A percentile compares a stretch with the other conserved stretches of the same genome.
phyloP scores from a whole-genome alignment of 2,888 invertebrate genomes.

The Neocrepidodera transversa region DNA sequence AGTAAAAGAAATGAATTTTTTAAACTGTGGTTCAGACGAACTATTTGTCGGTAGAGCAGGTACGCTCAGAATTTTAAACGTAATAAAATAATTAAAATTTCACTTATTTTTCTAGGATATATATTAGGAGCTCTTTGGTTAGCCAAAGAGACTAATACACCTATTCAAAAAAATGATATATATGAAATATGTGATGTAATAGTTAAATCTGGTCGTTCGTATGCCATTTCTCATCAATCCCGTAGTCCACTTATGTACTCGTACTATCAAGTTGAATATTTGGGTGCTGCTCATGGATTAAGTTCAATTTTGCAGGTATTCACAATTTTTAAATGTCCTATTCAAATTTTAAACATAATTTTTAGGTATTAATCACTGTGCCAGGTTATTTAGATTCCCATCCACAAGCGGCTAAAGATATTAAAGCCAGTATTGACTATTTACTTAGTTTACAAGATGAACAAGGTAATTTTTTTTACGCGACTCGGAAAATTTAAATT shows the following conservation, averaged over 20 bases:
- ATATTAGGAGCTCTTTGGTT: conserved; percentile 80
- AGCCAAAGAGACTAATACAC: conserved; percentile 63
- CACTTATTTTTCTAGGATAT: conserved; percentile 62
- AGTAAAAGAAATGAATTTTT: conserved; percentile 65
- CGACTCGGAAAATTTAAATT: background rate
- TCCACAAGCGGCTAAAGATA: conserved; percentile 64
- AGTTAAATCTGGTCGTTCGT: conserved; percentile 74
- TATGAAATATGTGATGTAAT: conserved; percentile 73
- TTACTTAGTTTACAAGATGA: conserved; percentile 71
- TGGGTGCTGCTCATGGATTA: conserved; percentile 77
- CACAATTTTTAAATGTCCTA: background rate
- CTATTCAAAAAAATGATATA: conserved; percentile 62
- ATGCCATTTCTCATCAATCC: conserved; percentile 66
- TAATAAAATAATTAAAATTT: no score
- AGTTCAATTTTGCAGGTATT: conserved; percentile 70
- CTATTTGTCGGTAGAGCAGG: conserved; percentile 84
- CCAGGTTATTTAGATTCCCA: conserved; percentile 65
- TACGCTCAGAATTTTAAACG: no score
- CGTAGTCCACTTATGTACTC: conserved; percentile 79
- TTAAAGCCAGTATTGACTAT: conserved; percentile 72
- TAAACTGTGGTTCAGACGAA: conserved; percentile 79
- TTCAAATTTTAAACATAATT: background rate
- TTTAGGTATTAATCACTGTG: conserved; percentile 67
- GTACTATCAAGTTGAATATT: conserved; percentile 73
- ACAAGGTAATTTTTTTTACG: conserved; percentile 61